Conservation (phyloP, 2,113 vertebrate genomes). For the Tychaedon coryphoeus region DNA sequence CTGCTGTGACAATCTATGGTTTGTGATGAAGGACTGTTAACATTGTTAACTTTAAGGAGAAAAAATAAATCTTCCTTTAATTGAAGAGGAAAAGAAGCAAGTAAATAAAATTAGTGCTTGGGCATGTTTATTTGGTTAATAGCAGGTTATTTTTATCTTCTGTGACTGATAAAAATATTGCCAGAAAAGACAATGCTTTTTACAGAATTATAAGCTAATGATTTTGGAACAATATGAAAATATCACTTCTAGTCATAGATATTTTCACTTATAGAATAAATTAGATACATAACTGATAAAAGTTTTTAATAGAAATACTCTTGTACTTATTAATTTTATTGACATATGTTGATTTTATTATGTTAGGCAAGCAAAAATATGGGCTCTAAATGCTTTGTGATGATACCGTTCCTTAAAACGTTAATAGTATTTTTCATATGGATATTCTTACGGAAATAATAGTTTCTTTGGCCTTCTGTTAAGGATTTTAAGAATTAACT, state of each 20-base stretch:
- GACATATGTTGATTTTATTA: background rate
- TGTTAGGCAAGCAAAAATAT: background rate
- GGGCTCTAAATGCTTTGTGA: background rate
- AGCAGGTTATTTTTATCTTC: background rate
- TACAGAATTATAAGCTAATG: background rate
- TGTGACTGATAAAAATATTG: background rate
- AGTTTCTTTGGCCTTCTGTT: background rate
- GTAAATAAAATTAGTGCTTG: background rate
- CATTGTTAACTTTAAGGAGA: background rate
- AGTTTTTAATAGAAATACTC: background rate
- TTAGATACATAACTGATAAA: background rate
- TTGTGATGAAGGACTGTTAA: background rate
- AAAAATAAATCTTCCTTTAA: background rate
- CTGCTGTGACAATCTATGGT: background rate
- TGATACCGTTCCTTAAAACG: background rate
- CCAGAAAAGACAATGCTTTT: background rate
- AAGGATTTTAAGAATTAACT: background rate
- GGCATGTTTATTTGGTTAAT: background rate
- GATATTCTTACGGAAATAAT: background rate
- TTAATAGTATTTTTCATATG: background rate
- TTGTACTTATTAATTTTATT: background rate
- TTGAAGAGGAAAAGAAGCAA: background rate
- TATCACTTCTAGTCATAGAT: background rate
- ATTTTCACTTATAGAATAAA: background rate
- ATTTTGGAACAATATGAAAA: background rate